phyloP scores from a whole-genome alignment of 2,113 vertebrate species.

The Aspidoscelis tigris region DNA sequence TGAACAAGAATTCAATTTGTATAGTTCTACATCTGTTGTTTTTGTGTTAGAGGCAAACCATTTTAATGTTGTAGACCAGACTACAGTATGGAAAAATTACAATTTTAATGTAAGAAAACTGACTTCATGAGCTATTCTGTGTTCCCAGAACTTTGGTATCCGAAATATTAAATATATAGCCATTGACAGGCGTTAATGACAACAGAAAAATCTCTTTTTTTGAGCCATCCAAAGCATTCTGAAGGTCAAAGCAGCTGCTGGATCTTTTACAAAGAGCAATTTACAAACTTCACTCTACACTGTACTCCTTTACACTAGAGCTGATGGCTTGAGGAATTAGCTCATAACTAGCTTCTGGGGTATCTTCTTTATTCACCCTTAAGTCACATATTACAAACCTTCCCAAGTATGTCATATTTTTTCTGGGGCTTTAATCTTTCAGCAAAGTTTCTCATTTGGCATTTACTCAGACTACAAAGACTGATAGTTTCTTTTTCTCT shows the following conservation, averaged over 20 bases:
- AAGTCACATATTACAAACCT: slow-evolving; percentile 66
- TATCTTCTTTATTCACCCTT: neutral
- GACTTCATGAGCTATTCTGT: neutral
- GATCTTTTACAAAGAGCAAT: slow-evolving; percentile 52
- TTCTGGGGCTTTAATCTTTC: slow-evolving; percentile 75
- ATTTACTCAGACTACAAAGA: slow-evolving; percentile 74
- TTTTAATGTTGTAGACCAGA: neutral
- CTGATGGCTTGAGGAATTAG: slow-evolving; percentile 62
- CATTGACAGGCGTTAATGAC: neutral
- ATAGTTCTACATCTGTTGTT: neutral
- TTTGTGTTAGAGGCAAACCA: neutral
- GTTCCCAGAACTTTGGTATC: neutral
- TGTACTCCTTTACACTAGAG: slow-evolving; percentile 66
- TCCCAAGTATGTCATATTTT: slow-evolving; percentile 62
- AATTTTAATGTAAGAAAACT: neutral
- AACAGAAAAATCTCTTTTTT: neutral
- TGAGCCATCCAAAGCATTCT: slow-evolving; percentile 1
- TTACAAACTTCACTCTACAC: slow-evolving; percentile 59
- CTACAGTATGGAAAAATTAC: neutral
- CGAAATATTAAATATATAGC: too few relatives aligned
- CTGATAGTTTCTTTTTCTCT: slow-evolving; percentile 65
- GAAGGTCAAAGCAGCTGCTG: slow-evolving; percentile 43
- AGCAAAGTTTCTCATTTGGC: slow-evolving; percentile 73
- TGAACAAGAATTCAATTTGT: neutral
- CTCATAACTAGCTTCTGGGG: slow-evolving; percentile 51